These are phyloP conservation scores for Hylia prasina DNA, from an alignment of 2,113 vertebrate species.

Conservation along the genomic window DNA sequence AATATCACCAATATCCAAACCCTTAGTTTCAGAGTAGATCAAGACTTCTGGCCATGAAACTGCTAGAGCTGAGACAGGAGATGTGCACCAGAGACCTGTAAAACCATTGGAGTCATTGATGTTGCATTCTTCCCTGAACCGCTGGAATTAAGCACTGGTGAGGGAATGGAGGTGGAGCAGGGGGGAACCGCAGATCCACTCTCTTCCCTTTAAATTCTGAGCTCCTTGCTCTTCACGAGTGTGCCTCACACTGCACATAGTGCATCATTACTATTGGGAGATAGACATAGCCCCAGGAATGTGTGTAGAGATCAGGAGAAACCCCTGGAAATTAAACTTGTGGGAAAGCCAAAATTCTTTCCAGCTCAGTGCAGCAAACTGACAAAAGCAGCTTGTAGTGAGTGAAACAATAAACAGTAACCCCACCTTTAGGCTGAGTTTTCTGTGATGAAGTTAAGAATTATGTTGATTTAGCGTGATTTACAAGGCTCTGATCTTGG, in stretches of 20 bases:
- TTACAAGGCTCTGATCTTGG: neutral
- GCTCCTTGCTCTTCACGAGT: neutral
- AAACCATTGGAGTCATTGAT: neutral
- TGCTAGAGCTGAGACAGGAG: neutral
- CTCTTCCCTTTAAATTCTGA: neutral
- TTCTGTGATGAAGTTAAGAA: neutral
- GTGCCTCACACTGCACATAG: neutral
- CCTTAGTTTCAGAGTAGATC: neutral
- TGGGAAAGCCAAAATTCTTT: neutral
- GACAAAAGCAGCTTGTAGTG: neutral
- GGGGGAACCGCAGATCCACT: neutral
- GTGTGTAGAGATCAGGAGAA: neutral
- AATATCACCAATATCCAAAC: neutral
- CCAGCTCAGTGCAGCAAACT: neutral
- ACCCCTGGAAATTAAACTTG: neutral
- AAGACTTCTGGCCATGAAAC: neutral
- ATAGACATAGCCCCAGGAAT: neutral
- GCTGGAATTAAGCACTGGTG: neutral
- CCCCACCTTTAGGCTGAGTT: neutral
- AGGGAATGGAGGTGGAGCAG: neutral
- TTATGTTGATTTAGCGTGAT: neutral
- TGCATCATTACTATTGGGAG: neutral
- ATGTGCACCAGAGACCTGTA: neutral
- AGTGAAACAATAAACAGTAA: neutral
- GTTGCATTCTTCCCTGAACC: neutral